Conservation (phyloP, 2,888 invertebrate genomes). For the Mimumesa dahlbomi region DNA sequence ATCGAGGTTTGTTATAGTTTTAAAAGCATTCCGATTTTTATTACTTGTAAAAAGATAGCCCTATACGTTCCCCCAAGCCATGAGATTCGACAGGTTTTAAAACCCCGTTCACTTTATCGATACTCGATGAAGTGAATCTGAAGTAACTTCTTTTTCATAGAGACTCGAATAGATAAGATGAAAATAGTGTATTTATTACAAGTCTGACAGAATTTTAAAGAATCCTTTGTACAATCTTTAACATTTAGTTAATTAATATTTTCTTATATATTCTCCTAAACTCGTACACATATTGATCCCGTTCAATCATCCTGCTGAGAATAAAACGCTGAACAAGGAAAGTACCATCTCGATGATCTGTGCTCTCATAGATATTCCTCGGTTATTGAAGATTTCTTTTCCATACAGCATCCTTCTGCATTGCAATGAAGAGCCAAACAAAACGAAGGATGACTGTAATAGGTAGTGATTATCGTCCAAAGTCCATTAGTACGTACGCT, state of each 20-base stretch:
- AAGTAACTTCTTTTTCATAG: slow-evolving; percentile 26
- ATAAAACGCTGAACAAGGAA: neutral
- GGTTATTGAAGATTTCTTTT: neutral
- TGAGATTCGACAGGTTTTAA: slow-evolving; percentile 14
- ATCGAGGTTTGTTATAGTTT: slow-evolving; percentile 39
- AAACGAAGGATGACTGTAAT: slow-evolving; percentile 42
- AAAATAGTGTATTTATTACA: neutral
- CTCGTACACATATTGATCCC: neutral
- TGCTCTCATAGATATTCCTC: neutral
- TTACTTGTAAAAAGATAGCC: slow-evolving; percentile 37
- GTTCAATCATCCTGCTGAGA: neutral
- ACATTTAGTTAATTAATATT: slow-evolving; percentile 9
- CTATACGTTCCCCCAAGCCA: slow-evolving; percentile 41
- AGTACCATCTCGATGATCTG: slow-evolving; percentile 3
- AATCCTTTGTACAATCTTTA: neutral
- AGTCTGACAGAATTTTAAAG: slow-evolving; percentile 5
- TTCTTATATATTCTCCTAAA: slow-evolving; percentile 2
- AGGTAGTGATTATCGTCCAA: slow-evolving; percentile 36
- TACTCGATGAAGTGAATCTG: slow-evolving; percentile 16
- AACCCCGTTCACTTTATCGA: slow-evolving; percentile 3
- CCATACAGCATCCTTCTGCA: neutral
- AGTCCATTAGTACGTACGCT: slow-evolving; percentile 65
- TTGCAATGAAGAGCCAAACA: slow-evolving; percentile 34
- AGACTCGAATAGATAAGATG: slow-evolving; percentile 8
- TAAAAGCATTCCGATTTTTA: slow-evolving; percentile 38